Percentiles rank a stretch among this genome's conserved stretches.
Conservation (phyloP, 2,888 invertebrate genomes). For the Anthophora plumipes region DNA sequence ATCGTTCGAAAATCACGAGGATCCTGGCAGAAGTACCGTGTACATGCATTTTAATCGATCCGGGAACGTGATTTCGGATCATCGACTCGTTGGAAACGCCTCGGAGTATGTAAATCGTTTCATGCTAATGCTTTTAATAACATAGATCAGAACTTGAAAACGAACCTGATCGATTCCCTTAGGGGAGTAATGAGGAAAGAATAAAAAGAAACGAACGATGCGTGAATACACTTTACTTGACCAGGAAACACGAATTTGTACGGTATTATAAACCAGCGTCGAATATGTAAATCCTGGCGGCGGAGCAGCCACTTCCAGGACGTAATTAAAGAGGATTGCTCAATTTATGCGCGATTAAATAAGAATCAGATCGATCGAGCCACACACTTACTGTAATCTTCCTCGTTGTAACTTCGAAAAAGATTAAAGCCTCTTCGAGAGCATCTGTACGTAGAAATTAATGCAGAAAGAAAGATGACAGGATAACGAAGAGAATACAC, state of each 20-base stretch:
- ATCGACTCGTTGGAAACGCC: not conserved
- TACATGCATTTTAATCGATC: conserved; percentile 12
- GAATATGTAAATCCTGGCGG: conserved; percentile 23
- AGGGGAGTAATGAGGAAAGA: too few relatives aligned
- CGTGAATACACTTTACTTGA: too few relatives aligned
- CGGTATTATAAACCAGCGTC: not conserved
- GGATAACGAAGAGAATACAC: not conserved
- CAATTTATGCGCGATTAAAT: conserved; percentile 55
- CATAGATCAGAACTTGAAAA: too few relatives aligned
- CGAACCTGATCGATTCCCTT: too few relatives aligned
- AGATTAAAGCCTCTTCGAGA: not conserved
- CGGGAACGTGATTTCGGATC: conserved; percentile 1
- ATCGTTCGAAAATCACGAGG: too few relatives aligned
- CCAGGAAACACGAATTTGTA: too few relatives aligned
- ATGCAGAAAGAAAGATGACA: not conserved
- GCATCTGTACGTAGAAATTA: not conserved
- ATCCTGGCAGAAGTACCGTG: not conserved
- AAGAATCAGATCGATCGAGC: conserved; percentile 39
- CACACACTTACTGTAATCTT: not conserved
- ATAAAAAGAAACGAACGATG: too few relatives aligned
- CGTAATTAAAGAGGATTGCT: conserved; percentile 58
- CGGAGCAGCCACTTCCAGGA: conserved; percentile 20
- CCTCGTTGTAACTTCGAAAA: conserved; percentile 35
- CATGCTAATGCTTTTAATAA: too few relatives aligned
- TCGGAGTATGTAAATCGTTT: too few relatives aligned